These are phyloP conservation scores for Rutpela maculata DNA, from an alignment of 2,888 invertebrate genomes.

Conservation along the genomic window DNA sequence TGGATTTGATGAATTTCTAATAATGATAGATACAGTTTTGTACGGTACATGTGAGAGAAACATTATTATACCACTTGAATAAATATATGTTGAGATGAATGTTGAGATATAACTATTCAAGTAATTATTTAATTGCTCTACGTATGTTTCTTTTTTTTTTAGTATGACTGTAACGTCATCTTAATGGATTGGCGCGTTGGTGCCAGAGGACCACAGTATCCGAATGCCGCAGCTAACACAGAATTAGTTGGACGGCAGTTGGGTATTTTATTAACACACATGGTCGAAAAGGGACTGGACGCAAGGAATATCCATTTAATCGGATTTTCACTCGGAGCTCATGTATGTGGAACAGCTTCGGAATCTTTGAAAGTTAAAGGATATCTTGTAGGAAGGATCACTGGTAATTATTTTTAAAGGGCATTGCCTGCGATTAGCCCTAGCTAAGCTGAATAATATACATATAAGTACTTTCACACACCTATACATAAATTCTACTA, in stretches of 20 bases:
- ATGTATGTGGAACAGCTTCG: slow-evolving; percentile 78
- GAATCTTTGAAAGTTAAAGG: slow-evolving; percentile 74
- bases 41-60: too few species aligned
- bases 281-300: slow-evolving; percentile 73
- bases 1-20: too few species aligned
- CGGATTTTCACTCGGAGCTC: slow-evolving; percentile 79
- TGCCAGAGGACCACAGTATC: slow-evolving; percentile 76
- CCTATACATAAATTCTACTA: too few species aligned
- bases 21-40: too few species aligned
- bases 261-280: slow-evolving; percentile 75
- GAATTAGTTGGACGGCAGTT: slow-evolving; percentile 78
- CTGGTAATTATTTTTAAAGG: slow-evolving; percentile 73
- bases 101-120: too few species aligned
- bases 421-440: too few species aligned
- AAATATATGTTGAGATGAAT: too few species aligned
- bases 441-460: too few species aligned
- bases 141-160: slow-evolving; percentile 16
- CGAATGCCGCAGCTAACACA: slow-evolving; percentile 78
- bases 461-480: too few species aligned
- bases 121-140: too few species aligned
- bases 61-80: too few species aligned
- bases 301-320: slow-evolving; percentile 75
- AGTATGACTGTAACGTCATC: slow-evolving; percentile 77
- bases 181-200: slow-evolving; percentile 78
- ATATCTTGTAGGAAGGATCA: slow-evolving; percentile 76